Evolutionary conservation across 2,113 vertebrate genomes (phyloP).

Genomic region (Oncorhynchus nerka): DNA sequence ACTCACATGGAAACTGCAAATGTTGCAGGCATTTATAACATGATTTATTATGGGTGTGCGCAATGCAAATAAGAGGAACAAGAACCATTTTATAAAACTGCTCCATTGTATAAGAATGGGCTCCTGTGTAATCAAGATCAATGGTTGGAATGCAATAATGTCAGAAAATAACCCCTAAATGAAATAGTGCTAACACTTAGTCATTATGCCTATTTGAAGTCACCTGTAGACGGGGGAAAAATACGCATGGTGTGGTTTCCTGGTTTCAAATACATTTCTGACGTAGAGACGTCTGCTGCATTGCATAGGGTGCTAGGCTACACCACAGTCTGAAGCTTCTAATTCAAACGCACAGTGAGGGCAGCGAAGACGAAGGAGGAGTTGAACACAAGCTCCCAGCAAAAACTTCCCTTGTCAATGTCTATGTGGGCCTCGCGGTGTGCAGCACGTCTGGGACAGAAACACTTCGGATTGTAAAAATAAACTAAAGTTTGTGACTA

Average conservation of each 20-base stretch:
- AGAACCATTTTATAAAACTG: background rate
- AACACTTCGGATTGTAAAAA: background rate
- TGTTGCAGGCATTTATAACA: background rate
- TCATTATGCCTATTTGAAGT: no score
- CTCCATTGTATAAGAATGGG: no score
- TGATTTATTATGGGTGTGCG: background rate
- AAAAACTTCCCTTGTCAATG: conserved; percentile 46
- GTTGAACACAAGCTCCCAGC: conserved; percentile 24
- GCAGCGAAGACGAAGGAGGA: conserved; percentile 53
- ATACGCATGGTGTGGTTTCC: background rate
- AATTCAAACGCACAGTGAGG: conserved; percentile 13
- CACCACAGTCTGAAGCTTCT: background rate
- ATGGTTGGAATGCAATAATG: background rate
- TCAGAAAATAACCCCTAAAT: no score
- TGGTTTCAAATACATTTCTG: background rate
- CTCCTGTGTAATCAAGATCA: background rate
- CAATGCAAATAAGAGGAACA: background rate
- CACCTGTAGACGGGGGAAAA: no score
- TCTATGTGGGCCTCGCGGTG: conserved; percentile 9
- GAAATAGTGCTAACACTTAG: no score
- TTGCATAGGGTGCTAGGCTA: background rate
- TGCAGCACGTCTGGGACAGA: background rate
- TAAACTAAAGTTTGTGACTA: background rate
- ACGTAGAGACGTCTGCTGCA: background rate
- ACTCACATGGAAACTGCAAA: background rate